phyloP scores from a whole-genome alignment of 2,888 invertebrate genomes.

The Phalera bucephala region DNA sequence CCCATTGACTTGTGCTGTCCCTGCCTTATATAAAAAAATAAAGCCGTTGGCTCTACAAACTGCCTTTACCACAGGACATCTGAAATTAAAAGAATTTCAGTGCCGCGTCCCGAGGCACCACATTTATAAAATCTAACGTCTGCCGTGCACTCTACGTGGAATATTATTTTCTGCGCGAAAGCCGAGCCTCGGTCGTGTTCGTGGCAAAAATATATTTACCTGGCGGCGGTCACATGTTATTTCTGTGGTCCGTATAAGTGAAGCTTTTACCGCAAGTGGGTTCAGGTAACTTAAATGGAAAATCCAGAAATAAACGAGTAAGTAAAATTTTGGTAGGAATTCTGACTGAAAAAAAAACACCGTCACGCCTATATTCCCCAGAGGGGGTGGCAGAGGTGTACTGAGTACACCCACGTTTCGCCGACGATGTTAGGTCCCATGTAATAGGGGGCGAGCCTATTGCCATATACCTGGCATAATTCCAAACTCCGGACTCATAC shows the following conservation, averaged over 20 bases:
- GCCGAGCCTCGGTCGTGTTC: not conserved
- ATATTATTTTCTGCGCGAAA: not conserved
- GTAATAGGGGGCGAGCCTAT: too few species aligned
- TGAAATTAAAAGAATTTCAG: not conserved
- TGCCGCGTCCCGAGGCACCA: not conserved
- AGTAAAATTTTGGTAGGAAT: too few species aligned
- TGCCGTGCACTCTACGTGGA: not conserved
- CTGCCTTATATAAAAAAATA: not conserved
- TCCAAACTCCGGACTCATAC: too few species aligned
- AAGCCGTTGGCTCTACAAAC: not conserved
- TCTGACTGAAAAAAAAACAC: too few species aligned
- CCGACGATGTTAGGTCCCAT: too few species aligned
- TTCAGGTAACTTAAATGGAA: not conserved
- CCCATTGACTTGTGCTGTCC: not conserved
- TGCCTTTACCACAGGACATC: not conserved
- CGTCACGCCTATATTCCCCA: too few species aligned
- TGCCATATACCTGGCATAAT: too few species aligned
- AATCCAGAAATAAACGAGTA: not conserved
- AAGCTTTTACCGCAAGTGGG: not conserved
- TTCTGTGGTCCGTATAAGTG: not conserved
- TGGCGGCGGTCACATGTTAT: not conserved
- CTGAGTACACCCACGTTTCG: too few species aligned
- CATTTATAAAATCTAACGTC: not conserved
- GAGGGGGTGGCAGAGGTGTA: too few species aligned
- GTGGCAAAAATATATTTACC: constrained; percentile 1